A percentile compares a stretch with the other conserved stretches of the same genome.
These are phyloP conservation scores for Callipepla squamata DNA, from an alignment of 2,113 vertebrate species.

Conservation along the genomic window DNA sequence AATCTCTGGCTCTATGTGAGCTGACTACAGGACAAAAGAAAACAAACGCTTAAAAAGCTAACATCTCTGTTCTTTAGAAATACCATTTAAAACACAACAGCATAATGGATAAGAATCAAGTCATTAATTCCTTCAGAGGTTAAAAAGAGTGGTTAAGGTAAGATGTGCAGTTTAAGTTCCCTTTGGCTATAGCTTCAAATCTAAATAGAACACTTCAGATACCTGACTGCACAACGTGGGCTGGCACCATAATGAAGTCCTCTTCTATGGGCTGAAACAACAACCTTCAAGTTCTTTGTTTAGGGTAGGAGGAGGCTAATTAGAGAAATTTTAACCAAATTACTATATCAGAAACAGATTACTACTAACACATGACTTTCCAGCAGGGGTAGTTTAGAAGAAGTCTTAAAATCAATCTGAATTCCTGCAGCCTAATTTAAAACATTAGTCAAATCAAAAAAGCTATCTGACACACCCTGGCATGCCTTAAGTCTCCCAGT, in stretches of 20 bases:
- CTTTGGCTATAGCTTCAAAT: not conserved
- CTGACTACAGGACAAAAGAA: not conserved
- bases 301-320: fast-evolving
- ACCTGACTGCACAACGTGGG: not conserved
- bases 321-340: not conserved
- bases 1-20: not conserved
- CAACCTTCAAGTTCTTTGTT: not conserved
- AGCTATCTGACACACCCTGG: not conserved
- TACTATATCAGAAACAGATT: not conserved
- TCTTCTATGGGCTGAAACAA: not conserved
- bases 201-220: not conserved
- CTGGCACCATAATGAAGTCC: not conserved
- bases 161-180: not conserved
- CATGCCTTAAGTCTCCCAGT: not conserved
- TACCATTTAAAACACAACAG: not conserved
- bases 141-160: not conserved
- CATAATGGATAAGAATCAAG: not conserved
- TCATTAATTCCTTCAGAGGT: not conserved
- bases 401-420: not conserved
- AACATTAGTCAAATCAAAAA: not conserved
- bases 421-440: not conserved
- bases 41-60: not conserved
- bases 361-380: not conserved
- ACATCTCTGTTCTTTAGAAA: not conserved
- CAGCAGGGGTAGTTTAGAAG: not conserved